Evolutionary conservation across 2,888 invertebrate genomes (phyloP).

Genomic region (Didymodactylos carnosus): DNA sequence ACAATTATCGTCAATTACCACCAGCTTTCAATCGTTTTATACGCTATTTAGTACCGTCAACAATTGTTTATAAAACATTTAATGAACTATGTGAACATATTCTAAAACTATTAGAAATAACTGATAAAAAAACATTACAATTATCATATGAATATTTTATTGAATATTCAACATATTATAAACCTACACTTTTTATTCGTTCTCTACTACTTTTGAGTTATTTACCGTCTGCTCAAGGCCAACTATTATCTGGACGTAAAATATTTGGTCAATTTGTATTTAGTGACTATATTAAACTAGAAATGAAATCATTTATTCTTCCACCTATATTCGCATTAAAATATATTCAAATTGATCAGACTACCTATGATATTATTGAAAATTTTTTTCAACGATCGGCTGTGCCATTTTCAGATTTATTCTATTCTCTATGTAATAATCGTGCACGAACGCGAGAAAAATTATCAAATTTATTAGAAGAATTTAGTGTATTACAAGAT

Average conservation of each 20-base stretch:
- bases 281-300: background rate
- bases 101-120: background rate
- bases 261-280: background rate
- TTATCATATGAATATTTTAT: background rate
- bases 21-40: conserved; percentile 93
- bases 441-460: conserved; percentile 82
- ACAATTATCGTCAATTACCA: conserved; percentile 76
- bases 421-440: conserved; percentile 58
- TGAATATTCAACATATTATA: background rate
- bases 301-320: background rate
- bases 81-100: conserved; percentile 1
- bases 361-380: background rate
- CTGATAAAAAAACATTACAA: background rate
- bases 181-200: background rate
- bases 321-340: background rate
- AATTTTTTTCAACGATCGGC: background rate
- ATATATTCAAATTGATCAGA: conserved; percentile 22
- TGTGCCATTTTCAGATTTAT: background rate
- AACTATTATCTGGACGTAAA: background rate
- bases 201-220: background rate
- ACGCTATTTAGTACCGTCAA: conserved; percentile 43
- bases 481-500: conserved; percentile 71
- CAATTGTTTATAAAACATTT: conserved; percentile 16
- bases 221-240: background rate
- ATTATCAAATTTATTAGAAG: conserved; percentile 65